Evolutionary conservation across 2,113 vertebrate genomes (phyloP), one percentile per base, ranked within the genome.

Genomic region (Pionites leucogaster): DNA sequence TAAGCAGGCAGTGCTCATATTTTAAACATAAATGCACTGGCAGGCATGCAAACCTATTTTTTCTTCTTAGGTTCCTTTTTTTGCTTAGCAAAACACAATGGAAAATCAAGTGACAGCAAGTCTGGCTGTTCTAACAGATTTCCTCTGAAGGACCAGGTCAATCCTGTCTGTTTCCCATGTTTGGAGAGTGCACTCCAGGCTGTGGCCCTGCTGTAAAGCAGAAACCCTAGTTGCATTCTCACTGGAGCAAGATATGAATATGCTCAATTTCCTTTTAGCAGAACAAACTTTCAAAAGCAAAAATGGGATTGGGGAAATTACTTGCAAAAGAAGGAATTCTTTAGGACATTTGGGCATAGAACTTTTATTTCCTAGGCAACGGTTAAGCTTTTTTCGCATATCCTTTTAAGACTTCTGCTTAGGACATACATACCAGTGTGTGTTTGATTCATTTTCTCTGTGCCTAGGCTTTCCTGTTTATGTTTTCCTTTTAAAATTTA

Each of bases 21-120:
- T 74, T 72, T 67, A 41, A 75, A 49, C 3, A 37, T 23, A 74
- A 52, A 77, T 42, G 14, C 6, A 27, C 25, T 25, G 5, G 2
- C 28, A 74, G 9, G 9, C 15, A 41, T 37, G 15, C 1, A 78
- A 84, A 37, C 0, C 1, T 20, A 10, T 0, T 0, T 16, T n/a
- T 47, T 84, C 33, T n/a, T 28, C 50, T 62, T 31, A 39, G 7
- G 3, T 69, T 77, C 4, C 1, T 46, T 22, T 75, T 84, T 84
- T 67, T 42, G 28, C 17, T 31, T 35, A 49, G 13, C 22, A 25
- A 84, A 83, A 71, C 6, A 33, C 0, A 1, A 50, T 27, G 19
- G 15, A 64, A 83, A 76, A 39, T 39, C 8, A 57, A 68, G 15
- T 37, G 25, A 41, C 27, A 46, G 18, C 15, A 80, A 77, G 37